Evolutionary conservation across 2,113 vertebrate species (phyloP).

Genomic region (Sitta europaea): DNA sequence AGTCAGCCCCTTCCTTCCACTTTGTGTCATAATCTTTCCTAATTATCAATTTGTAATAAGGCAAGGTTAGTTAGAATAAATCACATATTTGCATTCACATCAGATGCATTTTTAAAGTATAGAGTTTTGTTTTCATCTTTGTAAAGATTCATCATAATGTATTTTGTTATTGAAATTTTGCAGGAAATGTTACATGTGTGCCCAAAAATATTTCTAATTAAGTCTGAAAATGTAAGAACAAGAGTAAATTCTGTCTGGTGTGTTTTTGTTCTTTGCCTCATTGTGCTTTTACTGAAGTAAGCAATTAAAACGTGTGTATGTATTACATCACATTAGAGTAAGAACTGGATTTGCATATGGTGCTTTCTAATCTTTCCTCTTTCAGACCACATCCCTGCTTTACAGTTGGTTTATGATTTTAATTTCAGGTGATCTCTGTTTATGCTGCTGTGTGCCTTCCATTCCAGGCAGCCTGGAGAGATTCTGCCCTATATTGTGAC

Average conservation of each 20-base stretch:
- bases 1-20: background rate
- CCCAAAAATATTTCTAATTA: background rate
- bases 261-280: background rate
- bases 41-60: background rate
- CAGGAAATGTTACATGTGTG: background rate
- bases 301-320: background rate
- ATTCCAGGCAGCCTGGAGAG: background rate
- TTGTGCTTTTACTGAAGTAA: background rate
- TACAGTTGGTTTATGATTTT: background rate
- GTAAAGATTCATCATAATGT: fast-evolving
- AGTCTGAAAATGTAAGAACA: background rate
- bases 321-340: background rate
- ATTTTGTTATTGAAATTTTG: background rate
- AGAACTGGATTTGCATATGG: background rate
- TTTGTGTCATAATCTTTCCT: background rate
- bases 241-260: background rate
- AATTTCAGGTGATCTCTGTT: background rate
- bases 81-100: background rate
- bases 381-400: background rate
- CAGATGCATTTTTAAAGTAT: background rate
- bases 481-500: background rate
- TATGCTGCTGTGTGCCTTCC: background rate
- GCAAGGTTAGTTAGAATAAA: background rate
- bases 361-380: background rate
- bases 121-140: background rate